Evolutionary conservation across 2,113 vertebrate species (phyloP).

Genomic region (Menidia beryllina): DNA sequence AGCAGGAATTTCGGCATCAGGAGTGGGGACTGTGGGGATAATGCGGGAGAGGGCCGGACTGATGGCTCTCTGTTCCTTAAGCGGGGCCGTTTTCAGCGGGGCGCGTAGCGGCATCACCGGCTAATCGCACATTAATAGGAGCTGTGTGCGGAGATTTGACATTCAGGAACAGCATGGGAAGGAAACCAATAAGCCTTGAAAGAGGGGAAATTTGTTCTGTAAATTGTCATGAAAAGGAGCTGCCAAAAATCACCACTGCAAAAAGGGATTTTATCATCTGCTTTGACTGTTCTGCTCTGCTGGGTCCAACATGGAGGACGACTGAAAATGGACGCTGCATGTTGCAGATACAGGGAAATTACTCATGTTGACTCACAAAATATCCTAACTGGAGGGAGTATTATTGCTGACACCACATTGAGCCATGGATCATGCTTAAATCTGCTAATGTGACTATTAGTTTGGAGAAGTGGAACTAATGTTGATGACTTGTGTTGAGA

Average conservation of each 20-base stretch:
- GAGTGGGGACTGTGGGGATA: constrained; percentile 38
- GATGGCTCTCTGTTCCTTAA: constrained; percentile 58
- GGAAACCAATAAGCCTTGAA: constrained; percentile 64
- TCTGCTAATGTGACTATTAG: constrained; percentile 3
- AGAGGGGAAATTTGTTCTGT: constrained; percentile 17
- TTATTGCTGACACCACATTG: constrained; percentile 8
- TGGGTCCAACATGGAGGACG: constrained; percentile 21
- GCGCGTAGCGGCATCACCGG: constrained; percentile 57
- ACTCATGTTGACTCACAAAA: constrained; percentile 34
- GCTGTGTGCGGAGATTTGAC: constrained; percentile 65
- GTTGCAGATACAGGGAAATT: constrained; percentile 23
- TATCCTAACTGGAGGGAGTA: constrained; percentile 24
- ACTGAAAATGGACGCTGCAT: constrained; percentile 23
- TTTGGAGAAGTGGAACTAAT: background rate
- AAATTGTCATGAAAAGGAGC: constrained; percentile 8
- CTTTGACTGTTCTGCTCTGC: constrained; percentile 18
- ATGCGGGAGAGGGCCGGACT: constrained; percentile 31
- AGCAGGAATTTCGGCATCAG: constrained; percentile 62
- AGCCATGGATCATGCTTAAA: constrained; percentile 13
- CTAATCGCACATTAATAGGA: constrained; percentile 77
- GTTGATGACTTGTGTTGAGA: background rate
- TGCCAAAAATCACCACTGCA: constrained; percentile 22
- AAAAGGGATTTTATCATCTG: constrained; percentile 46
- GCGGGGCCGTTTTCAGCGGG: constrained; percentile 50
- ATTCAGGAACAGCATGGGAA: constrained; percentile 58